These are phyloP conservation scores for Knipowitschia caucasica DNA, from an alignment of 2,797 vertebrate genomes.

Conservation along the genomic window DNA sequence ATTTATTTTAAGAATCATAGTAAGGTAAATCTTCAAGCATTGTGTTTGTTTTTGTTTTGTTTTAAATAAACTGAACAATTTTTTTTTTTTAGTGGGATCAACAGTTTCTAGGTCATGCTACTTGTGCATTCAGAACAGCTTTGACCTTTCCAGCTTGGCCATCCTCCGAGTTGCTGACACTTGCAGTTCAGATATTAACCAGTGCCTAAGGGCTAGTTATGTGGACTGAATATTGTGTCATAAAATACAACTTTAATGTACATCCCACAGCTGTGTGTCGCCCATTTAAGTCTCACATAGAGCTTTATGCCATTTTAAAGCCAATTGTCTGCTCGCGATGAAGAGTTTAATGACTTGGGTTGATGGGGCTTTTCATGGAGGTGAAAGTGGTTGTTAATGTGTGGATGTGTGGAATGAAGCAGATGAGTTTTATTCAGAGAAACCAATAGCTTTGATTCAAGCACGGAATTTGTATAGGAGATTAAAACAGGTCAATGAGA, in stretches of 20 bases:
- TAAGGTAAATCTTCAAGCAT: no score
- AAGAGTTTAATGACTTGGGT: slow-evolving; percentile 15
- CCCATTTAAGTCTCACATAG: background rate
- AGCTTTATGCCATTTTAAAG: slow-evolving; percentile 20
- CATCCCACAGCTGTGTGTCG: slow-evolving; percentile 15
- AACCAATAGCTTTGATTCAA: slow-evolving; percentile 40
- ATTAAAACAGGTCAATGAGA: slow-evolving; percentile 39
- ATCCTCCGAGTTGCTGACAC: slow-evolving; percentile 35
- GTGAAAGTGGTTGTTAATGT: slow-evolving; percentile 33
- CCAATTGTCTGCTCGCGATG: background rate
- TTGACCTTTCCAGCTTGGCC: slow-evolving; percentile 44
- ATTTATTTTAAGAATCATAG: no score
- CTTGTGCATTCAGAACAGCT: slow-evolving; percentile 31
- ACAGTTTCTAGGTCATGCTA: slow-evolving; percentile 15
- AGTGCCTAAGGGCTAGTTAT: slow-evolving; percentile 15
- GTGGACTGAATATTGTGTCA: background rate
- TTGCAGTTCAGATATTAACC: slow-evolving; percentile 28
- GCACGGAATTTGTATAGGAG: slow-evolving; percentile 45
- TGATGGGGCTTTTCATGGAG: slow-evolving; percentile 16
- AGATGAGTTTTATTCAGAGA: background rate
- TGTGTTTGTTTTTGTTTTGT: background rate
- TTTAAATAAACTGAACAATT: background rate
- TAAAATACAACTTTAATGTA: slow-evolving; percentile 13
- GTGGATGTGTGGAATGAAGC: background rate
- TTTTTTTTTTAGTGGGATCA: slow-evolving; percentile 19